Percentiles rank a stretch among this genome's conserved stretches.
These are phyloP conservation scores for Ascidia mentula DNA, from an alignment of 23 tunicate genomes.

Conservation along the genomic window DNA sequence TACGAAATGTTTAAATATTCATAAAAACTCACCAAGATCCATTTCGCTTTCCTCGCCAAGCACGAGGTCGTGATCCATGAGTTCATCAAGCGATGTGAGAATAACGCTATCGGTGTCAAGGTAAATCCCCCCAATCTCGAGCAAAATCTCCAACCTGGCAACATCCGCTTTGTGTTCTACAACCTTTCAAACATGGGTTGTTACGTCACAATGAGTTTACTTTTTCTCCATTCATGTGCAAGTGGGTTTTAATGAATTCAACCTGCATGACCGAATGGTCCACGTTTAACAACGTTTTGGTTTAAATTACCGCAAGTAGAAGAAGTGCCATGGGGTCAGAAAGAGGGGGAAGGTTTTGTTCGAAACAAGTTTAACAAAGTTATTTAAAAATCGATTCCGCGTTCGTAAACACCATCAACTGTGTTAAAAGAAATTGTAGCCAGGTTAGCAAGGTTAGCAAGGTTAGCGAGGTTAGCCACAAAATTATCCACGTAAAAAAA, in stretches of 20 bases:
- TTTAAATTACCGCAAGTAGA: too few species aligned
- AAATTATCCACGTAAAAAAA: neutral
- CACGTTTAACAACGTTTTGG: too few species aligned
- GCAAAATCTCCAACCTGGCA: slow-evolving; percentile 7
- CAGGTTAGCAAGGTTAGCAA: too few species aligned
- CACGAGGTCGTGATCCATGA: slow-evolving; percentile 41
- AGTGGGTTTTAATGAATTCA: slow-evolving; percentile 17
- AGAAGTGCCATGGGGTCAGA: too few species aligned
- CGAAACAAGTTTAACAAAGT: too few species aligned
- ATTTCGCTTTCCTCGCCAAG: slow-evolving; percentile 79
- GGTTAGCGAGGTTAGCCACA: neutral
- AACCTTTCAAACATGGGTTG: slow-evolving; percentile 36
- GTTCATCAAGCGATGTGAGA: slow-evolving; percentile 38
- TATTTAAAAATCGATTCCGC: too few species aligned
- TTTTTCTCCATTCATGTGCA: too few species aligned
- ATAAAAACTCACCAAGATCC: slow-evolving; percentile 35
- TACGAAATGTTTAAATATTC: slow-evolving; percentile 1
- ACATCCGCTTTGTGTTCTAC: slow-evolving; percentile 24
- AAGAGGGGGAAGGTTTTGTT: too few species aligned
- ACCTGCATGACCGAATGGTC: too few species aligned
- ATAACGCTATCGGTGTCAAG: slow-evolving; percentile 48
- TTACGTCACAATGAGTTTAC: too few species aligned
- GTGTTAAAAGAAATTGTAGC: too few species aligned
- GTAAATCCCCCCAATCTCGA: slow-evolving; percentile 11
- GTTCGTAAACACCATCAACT: too few species aligned